Conservation (phyloP, 2,113 vertebrate genomes). For the Heterotilapia buettikoferi region DNA sequence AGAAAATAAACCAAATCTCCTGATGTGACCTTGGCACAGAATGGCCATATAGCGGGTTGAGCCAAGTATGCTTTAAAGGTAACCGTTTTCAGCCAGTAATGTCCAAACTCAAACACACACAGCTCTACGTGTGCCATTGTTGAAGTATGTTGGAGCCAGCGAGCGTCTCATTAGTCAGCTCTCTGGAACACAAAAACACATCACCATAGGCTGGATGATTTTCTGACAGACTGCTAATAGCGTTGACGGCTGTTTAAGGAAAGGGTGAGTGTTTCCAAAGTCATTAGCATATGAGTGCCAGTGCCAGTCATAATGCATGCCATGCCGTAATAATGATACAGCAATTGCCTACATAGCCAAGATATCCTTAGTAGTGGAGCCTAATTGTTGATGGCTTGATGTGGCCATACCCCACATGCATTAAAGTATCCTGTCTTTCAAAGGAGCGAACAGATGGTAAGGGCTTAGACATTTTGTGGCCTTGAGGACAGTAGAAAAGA, state of each 20-base stretch:
- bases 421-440: background rate
- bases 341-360: background rate
- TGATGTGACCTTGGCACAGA: background rate
- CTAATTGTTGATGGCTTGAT: slow-evolving; percentile 35
- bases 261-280: background rate
- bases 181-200: slow-evolving; percentile 22
- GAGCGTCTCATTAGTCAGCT: slow-evolving; percentile 15
- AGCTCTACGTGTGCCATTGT: background rate
- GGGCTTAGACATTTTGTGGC: background rate
- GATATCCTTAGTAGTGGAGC: slow-evolving; percentile 12
- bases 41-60: background rate
- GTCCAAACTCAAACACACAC: background rate
- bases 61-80: background rate
- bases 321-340: slow-evolving; percentile 17
- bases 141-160: background rate
- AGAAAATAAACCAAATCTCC: background rate
- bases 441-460: slow-evolving; percentile 34
- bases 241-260: slow-evolving; percentile 20
- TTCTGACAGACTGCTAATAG: slow-evolving; percentile 36
- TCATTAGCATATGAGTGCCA: slow-evolving; percentile 5
- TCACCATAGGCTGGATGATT: slow-evolving; percentile 24
- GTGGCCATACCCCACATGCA: slow-evolving; percentile 5
- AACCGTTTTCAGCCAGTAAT: background rate
- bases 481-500: background rate
- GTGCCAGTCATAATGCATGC: slow-evolving; percentile 6